These are phyloP conservation scores for Hipparchia semele DNA, from an alignment of 2,888 invertebrate species.

Conservation along the genomic window DNA sequence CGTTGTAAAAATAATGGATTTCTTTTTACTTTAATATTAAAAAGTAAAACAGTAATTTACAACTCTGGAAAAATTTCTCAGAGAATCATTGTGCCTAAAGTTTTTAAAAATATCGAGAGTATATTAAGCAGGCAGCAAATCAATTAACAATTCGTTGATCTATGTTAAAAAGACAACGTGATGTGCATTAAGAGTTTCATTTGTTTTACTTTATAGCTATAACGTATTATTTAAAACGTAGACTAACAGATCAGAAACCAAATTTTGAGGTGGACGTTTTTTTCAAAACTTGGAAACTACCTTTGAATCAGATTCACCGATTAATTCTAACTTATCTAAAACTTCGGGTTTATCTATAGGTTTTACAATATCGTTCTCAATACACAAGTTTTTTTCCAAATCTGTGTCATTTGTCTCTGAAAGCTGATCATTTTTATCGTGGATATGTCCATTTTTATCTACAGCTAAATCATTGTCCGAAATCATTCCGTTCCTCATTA, in stretches of 20 bases:
- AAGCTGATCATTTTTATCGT: not conserved
- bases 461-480: not conserved
- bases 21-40: too few species aligned
- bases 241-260: slow-evolving; percentile 8
- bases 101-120: too few species aligned
- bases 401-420: not conserved
- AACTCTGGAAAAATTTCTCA: not conserved
- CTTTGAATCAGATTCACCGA: not conserved
- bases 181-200: not conserved
- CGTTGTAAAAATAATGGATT: too few species aligned
- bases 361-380: not conserved
- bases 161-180: not conserved
- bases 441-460: not conserved
- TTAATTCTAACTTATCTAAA: not conserved
- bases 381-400: not conserved
- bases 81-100: not conserved
- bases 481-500: not conserved
- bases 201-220: not conserved
- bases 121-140: too few species aligned
- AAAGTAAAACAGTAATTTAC: not conserved
- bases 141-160: not conserved
- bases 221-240: not conserved
- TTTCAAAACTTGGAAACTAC: slow-evolving; percentile 14
- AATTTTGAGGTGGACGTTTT: not conserved
- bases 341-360: not conserved